phyloP scores from a whole-genome alignment of 2,888 invertebrate species.

The Plusia festucae region DNA sequence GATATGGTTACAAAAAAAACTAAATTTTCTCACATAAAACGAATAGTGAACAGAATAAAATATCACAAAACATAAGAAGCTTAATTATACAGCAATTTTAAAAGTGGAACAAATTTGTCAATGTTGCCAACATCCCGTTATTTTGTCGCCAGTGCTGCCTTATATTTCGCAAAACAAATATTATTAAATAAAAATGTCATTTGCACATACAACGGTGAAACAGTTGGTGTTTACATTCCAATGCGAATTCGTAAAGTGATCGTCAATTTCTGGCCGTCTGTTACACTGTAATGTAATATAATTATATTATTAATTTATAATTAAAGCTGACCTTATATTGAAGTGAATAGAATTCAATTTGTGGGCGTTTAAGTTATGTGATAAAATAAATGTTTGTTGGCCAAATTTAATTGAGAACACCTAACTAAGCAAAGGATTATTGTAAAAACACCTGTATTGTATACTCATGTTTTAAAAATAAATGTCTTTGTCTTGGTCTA shows the following conservation, averaged over 20 bases:
- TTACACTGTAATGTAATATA: constrained; percentile 56
- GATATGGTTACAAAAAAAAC: background rate
- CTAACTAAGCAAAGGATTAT: too few relatives aligned
- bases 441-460: too few relatives aligned
- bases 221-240: constrained; percentile 65
- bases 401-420: too few relatives aligned
- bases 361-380: too few relatives aligned
- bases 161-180: constrained; percentile 56
- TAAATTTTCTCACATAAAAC: too few relatives aligned
- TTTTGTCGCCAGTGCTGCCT: constrained; percentile 40
- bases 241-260: constrained; percentile 64
- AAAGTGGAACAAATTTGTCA: constrained; percentile 23
- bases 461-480: too few relatives aligned
- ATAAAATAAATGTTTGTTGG: too few relatives aligned
- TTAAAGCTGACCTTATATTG: too few relatives aligned
- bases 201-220: constrained; percentile 45
- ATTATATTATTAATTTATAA: too few relatives aligned
- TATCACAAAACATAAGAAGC: constrained; percentile 9
- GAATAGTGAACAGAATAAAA: background rate
- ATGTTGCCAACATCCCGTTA: constrained; percentile 41
- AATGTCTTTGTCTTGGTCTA: too few relatives aligned
- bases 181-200: constrained; percentile 61
- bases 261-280: constrained; percentile 28
- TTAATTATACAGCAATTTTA: constrained; percentile 12
- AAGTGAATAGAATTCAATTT: too few relatives aligned